Conservation (phyloP, 2,113 vertebrate genomes). For the Ptychochromis oligacanthus region DNA sequence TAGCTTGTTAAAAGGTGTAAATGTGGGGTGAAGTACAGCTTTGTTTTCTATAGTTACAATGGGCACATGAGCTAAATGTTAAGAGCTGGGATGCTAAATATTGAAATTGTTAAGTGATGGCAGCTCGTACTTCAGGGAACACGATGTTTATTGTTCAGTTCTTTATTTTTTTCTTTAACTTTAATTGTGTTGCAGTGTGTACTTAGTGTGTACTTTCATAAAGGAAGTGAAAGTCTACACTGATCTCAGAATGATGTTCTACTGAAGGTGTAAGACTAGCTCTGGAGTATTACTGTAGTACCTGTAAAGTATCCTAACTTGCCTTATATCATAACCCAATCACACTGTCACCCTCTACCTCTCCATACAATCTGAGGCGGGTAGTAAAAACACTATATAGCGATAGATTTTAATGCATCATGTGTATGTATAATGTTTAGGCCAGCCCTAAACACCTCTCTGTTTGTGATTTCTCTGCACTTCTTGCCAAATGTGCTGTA, state of each 20-base stretch:
- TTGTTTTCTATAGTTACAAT: background rate
- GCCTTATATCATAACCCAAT: conserved; percentile 24
- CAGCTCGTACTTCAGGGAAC: background rate
- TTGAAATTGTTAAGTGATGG: background rate
- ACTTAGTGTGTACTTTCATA: background rate
- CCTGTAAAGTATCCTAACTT: conserved; percentile 4
- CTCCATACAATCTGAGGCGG: conserved; percentile 4
- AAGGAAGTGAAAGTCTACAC: background rate
- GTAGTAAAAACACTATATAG: background rate
- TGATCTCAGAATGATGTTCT: background rate
- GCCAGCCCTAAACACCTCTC: background rate
- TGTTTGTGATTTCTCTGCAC: background rate
- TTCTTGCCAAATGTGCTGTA: background rate
- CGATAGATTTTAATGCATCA: background rate
- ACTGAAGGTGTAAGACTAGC: background rate
- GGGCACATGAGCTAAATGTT: rapidly evolving
- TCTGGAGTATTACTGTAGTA: background rate
- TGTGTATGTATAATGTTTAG: too few relatives aligned
- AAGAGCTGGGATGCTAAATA: background rate
- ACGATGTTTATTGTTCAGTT: background rate
- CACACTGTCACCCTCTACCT: conserved; percentile 45
- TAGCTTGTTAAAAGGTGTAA: background rate
- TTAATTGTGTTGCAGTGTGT: background rate
- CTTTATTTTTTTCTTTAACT: background rate
- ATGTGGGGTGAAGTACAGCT: conserved; percentile 5